Conservation (phyloP, 2,888 invertebrate species). For the Quadroppia sp. region DNA sequence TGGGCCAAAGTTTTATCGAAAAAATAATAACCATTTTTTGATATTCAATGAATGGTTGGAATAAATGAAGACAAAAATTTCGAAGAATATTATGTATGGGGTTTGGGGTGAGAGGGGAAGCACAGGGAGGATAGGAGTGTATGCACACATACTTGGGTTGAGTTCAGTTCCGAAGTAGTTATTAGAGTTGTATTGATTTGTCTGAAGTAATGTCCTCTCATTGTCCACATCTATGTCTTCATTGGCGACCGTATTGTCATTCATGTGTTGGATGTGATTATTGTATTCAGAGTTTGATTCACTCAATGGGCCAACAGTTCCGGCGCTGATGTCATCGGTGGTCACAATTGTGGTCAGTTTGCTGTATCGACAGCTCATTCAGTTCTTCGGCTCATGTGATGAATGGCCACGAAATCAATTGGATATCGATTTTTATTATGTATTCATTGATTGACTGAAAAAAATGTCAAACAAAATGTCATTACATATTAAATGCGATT, state of each 20-base stretch:
- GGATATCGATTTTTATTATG: background rate
- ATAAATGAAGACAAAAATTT: too few relatives aligned
- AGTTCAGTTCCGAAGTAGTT: conserved; percentile 10
- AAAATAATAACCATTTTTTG: too few relatives aligned
- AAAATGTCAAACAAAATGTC: background rate
- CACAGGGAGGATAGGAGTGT: too few relatives aligned
- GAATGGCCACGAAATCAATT: background rate
- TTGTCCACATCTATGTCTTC: background rate
- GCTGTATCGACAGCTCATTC: conserved; percentile 23
- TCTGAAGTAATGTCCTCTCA: conserved; percentile 1
- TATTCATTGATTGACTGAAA: too few relatives aligned
- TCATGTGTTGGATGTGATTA: background rate
- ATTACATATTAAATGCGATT: too few relatives aligned
- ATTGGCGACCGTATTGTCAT: background rate
- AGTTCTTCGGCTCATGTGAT: background rate
- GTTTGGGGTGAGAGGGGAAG: too few relatives aligned
- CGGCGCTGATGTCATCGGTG: background rate
- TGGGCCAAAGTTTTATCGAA: too few relatives aligned
- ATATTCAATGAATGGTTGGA: too few relatives aligned
- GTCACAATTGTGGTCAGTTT: conserved; percentile 7
- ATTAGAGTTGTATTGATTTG: conserved; percentile 9
- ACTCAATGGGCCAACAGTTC: background rate
- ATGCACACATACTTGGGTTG: background rate
- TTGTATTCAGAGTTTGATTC: background rate
- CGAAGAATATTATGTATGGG: too few relatives aligned